Conservation (phyloP, 2,113 vertebrate genomes). For the Psephotus haematonotus region DNA sequence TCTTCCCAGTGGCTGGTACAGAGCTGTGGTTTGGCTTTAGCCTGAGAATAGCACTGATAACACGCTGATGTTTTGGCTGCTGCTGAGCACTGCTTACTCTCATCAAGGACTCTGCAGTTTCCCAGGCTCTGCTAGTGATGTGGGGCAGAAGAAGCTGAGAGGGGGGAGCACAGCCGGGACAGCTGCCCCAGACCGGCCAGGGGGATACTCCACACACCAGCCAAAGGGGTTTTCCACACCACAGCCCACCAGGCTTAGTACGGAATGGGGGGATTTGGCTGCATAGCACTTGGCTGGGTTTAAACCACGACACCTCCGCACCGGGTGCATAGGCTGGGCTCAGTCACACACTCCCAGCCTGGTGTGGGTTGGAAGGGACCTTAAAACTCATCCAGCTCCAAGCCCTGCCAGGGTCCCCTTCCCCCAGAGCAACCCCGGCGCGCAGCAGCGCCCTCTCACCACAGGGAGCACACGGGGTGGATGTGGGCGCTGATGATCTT, state of each 20-base stretch:
- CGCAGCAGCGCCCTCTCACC: constrained; percentile 72
- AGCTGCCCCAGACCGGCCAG: not conserved
- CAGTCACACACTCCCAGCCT: not conserved
- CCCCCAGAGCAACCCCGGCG: not conserved
- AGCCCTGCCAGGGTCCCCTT: not conserved
- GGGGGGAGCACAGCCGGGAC: not conserved
- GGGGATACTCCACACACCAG: not conserved
- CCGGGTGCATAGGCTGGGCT: not conserved
- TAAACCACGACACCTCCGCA: not conserved
- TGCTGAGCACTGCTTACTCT: not conserved
- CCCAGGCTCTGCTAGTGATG: not conserved
- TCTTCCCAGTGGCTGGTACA: not conserved
- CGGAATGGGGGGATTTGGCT: not conserved
- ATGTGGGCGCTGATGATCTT: constrained; percentile 99
- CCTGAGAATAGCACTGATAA: not conserved
- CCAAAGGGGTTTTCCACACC: not conserved
- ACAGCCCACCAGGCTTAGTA: not conserved
- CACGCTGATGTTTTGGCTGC: not conserved
- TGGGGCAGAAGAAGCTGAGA: not conserved
- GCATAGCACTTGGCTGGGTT: not conserved
- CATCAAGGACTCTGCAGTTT: not conserved
- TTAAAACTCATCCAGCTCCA: no score
- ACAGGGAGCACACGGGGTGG: constrained; percentile 94
- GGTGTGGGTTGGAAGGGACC: not conserved
- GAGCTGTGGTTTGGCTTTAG: not conserved